Percentiles rank a stretch among this genome's conserved stretches.
phyloP scores from a whole-genome alignment of 1,140 invertebrate genomes.

The Magallana ariakensis region DNA sequence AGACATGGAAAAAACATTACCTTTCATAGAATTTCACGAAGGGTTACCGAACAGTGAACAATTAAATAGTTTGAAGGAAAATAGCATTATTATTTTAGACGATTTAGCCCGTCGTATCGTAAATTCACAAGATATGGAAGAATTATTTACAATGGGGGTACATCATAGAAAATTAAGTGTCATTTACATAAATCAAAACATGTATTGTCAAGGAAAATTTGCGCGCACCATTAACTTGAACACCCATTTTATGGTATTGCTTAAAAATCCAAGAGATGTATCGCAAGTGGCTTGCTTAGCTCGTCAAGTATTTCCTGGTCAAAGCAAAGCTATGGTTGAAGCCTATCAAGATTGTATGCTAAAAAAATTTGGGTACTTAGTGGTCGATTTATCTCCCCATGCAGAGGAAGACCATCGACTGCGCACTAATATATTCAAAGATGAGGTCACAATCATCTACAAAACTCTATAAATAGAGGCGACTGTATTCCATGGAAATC shows the following conservation, averaged over 20 bases:
- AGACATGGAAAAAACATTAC: constrained; percentile 26
- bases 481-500: no score
- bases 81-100: constrained; percentile 30
- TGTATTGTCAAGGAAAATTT: constrained; percentile 43
- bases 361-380: constrained; percentile 36
- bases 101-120: constrained; percentile 6
- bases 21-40: constrained; percentile 5
- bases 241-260: constrained; percentile 40
- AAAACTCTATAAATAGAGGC: no score
- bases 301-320: constrained; percentile 32
- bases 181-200: constrained; percentile 47
- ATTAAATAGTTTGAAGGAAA: constrained; percentile 13
- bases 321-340: constrained; percentile 33
- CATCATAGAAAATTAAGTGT: constrained; percentile 41
- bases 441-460: neutral
- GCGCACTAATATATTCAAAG: constrained; percentile 31
- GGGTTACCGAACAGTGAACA: neutral
- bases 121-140: constrained; percentile 27
- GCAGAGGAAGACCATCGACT: constrained; percentile 27
- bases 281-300: constrained; percentile 37
- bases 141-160: constrained; percentile 40
- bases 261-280: constrained; percentile 42
- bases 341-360: constrained; percentile 36
- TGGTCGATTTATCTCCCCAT: constrained; percentile 43
- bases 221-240: constrained; percentile 44